phyloP scores from a whole-genome alignment of 2,888 invertebrate genomes.

The Gonocerus acuteangulatus region DNA sequence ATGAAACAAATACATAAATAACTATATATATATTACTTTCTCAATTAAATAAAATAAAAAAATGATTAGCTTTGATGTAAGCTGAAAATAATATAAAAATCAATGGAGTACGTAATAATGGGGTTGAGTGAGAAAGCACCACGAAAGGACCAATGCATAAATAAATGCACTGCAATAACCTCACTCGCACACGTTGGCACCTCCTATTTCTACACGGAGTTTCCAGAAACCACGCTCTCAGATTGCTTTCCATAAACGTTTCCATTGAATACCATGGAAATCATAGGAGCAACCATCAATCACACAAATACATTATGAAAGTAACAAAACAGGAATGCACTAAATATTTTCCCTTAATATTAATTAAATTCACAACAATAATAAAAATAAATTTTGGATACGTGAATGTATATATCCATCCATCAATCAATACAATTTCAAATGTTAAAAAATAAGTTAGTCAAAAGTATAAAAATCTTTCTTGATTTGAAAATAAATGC shows the following conservation, averaged over 20 bases:
- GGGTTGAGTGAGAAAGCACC: too few relatives aligned
- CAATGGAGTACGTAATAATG: too few relatives aligned
- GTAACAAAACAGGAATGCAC: slow-evolving; percentile 20
- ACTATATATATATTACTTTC: neutral
- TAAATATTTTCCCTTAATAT: slow-evolving; percentile 1
- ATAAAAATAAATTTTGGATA: slow-evolving; percentile 1
- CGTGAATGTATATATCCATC: neutral
- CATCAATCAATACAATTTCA: slow-evolving; percentile 3
- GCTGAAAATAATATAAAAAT: too few relatives aligned
- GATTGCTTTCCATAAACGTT: neutral
- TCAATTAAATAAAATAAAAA: neutral
- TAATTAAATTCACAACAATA: slow-evolving; percentile 6
- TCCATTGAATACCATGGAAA: neutral
- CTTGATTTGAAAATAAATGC: slow-evolving; percentile 11
- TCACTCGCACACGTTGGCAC: too few relatives aligned
- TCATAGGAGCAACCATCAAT: neutral
- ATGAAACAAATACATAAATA: slow-evolving; percentile 1
- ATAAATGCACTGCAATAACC: too few relatives aligned
- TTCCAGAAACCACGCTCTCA: neutral
- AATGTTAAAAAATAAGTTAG: slow-evolving; percentile 22
- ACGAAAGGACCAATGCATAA: too few relatives aligned
- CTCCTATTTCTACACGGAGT: slow-evolving; percentile 1
- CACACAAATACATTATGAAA: slow-evolving; percentile 14
- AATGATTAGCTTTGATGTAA: too few relatives aligned
- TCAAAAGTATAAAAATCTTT: slow-evolving; percentile 13